Percentiles rank a stretch among this genome's conserved stretches.
Evolutionary conservation across 2,888 invertebrate genomes (phyloP).

Genomic region (Hypomecis atomaria): DNA sequence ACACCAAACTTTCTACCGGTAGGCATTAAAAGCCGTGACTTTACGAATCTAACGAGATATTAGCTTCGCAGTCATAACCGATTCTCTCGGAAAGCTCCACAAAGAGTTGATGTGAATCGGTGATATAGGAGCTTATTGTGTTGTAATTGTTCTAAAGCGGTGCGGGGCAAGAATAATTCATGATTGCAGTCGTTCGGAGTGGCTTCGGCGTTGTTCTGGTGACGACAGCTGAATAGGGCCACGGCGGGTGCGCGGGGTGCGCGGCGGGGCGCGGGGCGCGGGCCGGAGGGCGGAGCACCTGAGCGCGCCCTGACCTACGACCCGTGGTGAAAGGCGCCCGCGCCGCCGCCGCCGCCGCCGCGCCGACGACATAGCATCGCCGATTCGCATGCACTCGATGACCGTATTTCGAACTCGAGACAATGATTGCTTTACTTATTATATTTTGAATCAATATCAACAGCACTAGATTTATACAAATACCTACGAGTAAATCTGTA

Average conservation of each 20-base stretch:
- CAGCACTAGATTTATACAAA: not conserved
- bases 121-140: slow-evolving; percentile 78
- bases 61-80: slow-evolving; percentile 38
- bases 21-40: slow-evolving; percentile 46
- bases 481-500: not conserved
- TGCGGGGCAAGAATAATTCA: slow-evolving; percentile 79
- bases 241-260: slow-evolving; percentile 64
- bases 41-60: slow-evolving; percentile 46
- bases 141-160: slow-evolving; percentile 80
- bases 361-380: slow-evolving; percentile 72
- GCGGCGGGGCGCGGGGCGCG: slow-evolving; percentile 46
- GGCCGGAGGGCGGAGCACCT: slow-evolving; percentile 78
- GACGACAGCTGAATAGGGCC: slow-evolving; percentile 82
- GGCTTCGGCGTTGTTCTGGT: slow-evolving; percentile 71
- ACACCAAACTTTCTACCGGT: slow-evolving; percentile 53
- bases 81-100: slow-evolving; percentile 61
- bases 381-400: slow-evolving; percentile 63
- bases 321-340: slow-evolving; percentile 83
- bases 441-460: slow-evolving; percentile 17
- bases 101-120: slow-evolving; percentile 74
- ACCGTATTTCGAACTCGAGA: slow-evolving; percentile 61
- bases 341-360: slow-evolving; percentile 49
- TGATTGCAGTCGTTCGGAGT: slow-evolving; percentile 75
- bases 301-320: slow-evolving; percentile 84
- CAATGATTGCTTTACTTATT: slow-evolving; percentile 42